Percentiles rank a stretch among this genome's conserved stretches.
Evolutionary conservation across 2,888 invertebrate species (phyloP).

Genomic region (Drosophila helvetica): DNA sequence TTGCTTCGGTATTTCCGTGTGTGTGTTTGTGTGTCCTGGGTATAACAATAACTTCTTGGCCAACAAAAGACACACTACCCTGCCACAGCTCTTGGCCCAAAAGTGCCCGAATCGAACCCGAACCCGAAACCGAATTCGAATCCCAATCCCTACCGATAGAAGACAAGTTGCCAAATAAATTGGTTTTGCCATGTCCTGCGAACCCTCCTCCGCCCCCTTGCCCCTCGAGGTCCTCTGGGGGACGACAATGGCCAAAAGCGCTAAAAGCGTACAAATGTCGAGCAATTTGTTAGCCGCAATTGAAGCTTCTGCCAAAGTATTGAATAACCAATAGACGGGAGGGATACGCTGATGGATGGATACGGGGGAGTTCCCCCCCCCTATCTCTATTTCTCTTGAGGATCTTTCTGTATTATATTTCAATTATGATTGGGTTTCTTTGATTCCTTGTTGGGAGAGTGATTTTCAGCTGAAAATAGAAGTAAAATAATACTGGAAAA

Average conservation of each 20-base stretch:
- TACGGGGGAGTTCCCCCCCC: neutral
- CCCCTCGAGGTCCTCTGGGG: neutral
- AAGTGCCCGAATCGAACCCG: slow-evolving; percentile 42
- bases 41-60: slow-evolving; percentile 51
- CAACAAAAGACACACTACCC: slow-evolving; percentile 18
- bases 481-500: neutral
- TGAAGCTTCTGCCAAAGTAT: slow-evolving; percentile 35
- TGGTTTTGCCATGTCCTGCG: slow-evolving; percentile 38
- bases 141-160: slow-evolving; percentile 33
- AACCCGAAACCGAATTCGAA: slow-evolving; percentile 46
- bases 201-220: neutral
- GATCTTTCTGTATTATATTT: slow-evolving; percentile 16
- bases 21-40: neutral
- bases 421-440: slow-evolving; percentile 19
- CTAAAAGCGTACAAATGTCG: slow-evolving; percentile 60
- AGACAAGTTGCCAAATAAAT: slow-evolving; percentile 58
- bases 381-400: neutral
- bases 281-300: slow-evolving; percentile 62
- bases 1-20: slow-evolving; percentile 48
- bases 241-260: slow-evolving; percentile 36
- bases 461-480: neutral
- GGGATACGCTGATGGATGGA: slow-evolving; percentile 2
- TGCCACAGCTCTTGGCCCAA: neutral
- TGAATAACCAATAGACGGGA: slow-evolving; percentile 44
- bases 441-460: neutral